These are phyloP conservation scores for Scyliorhinus canicula DNA, from an alignment of 2,797 vertebrate species.

Conservation along the genomic window DNA sequence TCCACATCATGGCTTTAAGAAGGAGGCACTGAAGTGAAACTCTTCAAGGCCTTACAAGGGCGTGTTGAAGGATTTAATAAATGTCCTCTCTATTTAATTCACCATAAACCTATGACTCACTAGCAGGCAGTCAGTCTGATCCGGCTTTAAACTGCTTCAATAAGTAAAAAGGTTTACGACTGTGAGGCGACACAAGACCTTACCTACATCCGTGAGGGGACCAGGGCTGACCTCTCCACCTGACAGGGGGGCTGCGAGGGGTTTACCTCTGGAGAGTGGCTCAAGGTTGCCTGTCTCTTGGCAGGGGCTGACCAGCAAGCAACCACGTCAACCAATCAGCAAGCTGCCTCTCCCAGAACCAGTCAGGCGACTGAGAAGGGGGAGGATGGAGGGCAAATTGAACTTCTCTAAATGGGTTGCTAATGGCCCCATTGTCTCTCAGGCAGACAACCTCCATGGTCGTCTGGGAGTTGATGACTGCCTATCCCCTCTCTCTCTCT, in stretches of 20 bases:
- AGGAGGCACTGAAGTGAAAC: not conserved
- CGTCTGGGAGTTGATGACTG: not conserved
- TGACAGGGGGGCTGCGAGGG: not conserved
- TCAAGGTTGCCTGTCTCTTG: not conserved
- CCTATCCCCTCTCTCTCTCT: not conserved
- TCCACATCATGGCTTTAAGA: too few relatives aligned
- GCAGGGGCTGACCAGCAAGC: not conserved
- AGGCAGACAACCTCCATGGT: not conserved
- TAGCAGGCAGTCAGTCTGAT: not conserved
- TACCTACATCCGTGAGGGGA: not conserved
- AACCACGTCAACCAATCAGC: not conserved
- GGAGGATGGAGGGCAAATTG: not conserved
- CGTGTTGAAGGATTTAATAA: not conserved
- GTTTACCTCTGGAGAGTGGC: not conserved
- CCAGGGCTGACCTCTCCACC: not conserved
- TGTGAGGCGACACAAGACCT: not conserved
- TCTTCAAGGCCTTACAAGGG: not conserved
- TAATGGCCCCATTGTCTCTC: slow-evolving; percentile 24
- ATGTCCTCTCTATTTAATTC: not conserved
- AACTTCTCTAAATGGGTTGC: not conserved
- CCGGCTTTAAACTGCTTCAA: not conserved
- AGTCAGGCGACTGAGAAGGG: not conserved
- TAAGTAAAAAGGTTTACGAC: not conserved
- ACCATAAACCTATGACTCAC: not conserved
- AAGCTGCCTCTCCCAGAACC: not conserved